phyloP scores from a whole-genome alignment of 2,888 invertebrate species.

The Plagodis pulveraria region DNA sequence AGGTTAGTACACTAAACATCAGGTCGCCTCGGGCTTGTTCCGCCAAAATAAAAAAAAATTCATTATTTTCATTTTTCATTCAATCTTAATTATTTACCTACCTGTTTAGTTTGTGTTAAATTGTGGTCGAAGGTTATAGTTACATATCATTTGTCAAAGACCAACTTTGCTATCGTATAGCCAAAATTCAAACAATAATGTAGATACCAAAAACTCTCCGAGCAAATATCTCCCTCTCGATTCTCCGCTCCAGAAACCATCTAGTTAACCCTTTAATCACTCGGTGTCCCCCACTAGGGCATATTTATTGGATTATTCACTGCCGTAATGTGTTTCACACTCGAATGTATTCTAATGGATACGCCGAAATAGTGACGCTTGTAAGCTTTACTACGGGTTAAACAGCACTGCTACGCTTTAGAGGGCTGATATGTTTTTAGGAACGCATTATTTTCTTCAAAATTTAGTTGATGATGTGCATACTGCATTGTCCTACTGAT shows the following conservation, averaged over 20 bases:
- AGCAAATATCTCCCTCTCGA: constrained; percentile 2
- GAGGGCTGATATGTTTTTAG: background rate
- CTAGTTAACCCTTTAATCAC: constrained; percentile 44
- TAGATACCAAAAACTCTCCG: background rate
- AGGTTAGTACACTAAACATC: no score
- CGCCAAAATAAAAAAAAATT: no score
- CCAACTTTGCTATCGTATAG: no score
- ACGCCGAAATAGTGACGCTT: constrained; percentile 14
- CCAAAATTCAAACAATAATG: no score
- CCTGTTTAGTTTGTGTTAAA: no score
- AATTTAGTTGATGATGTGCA: no score
- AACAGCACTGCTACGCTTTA: background rate
- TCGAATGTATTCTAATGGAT: constrained; percentile 58
- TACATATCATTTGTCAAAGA: no score
- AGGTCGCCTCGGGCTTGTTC: no score
- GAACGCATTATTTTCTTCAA: no score
- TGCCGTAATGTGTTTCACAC: constrained; percentile 55
- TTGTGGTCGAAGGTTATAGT: no score
- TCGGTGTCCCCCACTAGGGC: constrained; percentile 39
- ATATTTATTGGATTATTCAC: constrained; percentile 53
- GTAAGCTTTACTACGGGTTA: background rate
- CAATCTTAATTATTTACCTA: no score
- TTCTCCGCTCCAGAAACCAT: constrained; percentile 18
- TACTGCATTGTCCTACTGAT: background rate
- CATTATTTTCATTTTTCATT: no score